phyloP scores from a whole-genome alignment of 2,888 invertebrate genomes.

The Ennomos erosarius region DNA sequence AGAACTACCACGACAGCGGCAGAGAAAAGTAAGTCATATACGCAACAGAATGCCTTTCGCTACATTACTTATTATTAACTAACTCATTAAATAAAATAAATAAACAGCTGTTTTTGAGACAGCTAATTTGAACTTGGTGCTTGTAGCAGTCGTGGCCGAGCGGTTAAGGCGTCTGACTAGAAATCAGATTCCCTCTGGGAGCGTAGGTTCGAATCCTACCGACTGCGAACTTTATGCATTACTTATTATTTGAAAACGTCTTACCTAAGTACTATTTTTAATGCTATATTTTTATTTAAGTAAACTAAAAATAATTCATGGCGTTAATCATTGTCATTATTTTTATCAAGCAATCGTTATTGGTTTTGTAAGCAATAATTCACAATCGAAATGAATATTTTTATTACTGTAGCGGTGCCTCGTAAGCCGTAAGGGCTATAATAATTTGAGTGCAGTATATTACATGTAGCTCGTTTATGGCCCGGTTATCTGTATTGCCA shows the following conservation, averaged over 20 bases:
- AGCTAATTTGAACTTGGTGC: constrained; percentile 82
- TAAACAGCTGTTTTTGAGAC: not conserved
- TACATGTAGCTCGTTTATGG: constrained; percentile 22
- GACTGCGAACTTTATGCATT: constrained; percentile 87
- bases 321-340: constrained; percentile 90
- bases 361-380: constrained; percentile 41
- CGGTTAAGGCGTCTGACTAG: constrained; percentile 96
- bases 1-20: too few relatives aligned
- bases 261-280: too few relatives aligned
- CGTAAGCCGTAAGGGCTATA: constrained; percentile 24
- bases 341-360: constrained; percentile 49
- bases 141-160: constrained; percentile 92
- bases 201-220: constrained; percentile 96
- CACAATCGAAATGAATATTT: constrained; percentile 45
- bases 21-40: too few relatives aligned
- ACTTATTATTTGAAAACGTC: constrained; percentile 82
- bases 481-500: constrained; percentile 39
- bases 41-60: too few relatives aligned
- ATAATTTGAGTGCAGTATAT: constrained; percentile 45
- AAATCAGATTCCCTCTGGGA: constrained; percentile 95
- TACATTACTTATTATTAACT: too few relatives aligned
- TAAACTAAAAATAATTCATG: too few relatives aligned
- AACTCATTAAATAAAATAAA: too few relatives aligned
- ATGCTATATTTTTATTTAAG: too few relatives aligned
- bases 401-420: constrained; percentile 44